phyloP scores from a whole-genome alignment of 2,797 vertebrate genomes.

The Yasuhikotakia modesta region DNA sequence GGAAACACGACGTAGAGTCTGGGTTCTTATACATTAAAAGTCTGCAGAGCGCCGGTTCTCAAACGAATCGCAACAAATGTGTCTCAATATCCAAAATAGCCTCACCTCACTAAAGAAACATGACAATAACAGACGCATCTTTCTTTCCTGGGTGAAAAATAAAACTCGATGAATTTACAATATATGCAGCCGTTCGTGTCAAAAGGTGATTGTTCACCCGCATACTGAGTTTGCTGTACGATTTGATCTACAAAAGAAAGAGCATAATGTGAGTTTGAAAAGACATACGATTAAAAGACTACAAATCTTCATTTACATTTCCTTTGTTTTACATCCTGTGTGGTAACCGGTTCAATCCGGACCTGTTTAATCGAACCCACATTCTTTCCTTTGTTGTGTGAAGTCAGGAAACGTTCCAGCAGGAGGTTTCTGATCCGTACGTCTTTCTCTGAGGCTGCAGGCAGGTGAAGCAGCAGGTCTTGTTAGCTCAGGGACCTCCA shows the following conservation, averaged over 20 bases:
- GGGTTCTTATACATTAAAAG: no score
- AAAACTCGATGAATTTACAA: neutral
- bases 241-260: neutral
- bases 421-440: neutral
- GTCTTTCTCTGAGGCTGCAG: neutral
- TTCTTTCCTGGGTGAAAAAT: neutral
- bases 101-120: constrained; percentile 17
- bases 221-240: neutral
- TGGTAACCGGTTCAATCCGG: no score
- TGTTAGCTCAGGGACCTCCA: constrained; percentile 1
- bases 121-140: constrained; percentile 3
- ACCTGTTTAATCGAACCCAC: neutral
- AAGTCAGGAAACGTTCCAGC: neutral
- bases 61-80: no score
- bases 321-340: neutral
- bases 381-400: neutral
- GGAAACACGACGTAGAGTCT: neutral
- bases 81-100: constrained; percentile 26
- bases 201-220: neutral
- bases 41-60: neutral
- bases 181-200: neutral
- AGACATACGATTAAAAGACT: no score
- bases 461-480: constrained; percentile 4
- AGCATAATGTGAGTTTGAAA: neutral
- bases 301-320: no score